These are phyloP conservation scores for Crossaster papposus DNA, from an alignment of 53 echinoderm and acorn worm genomes.

Conservation along the genomic window DNA sequence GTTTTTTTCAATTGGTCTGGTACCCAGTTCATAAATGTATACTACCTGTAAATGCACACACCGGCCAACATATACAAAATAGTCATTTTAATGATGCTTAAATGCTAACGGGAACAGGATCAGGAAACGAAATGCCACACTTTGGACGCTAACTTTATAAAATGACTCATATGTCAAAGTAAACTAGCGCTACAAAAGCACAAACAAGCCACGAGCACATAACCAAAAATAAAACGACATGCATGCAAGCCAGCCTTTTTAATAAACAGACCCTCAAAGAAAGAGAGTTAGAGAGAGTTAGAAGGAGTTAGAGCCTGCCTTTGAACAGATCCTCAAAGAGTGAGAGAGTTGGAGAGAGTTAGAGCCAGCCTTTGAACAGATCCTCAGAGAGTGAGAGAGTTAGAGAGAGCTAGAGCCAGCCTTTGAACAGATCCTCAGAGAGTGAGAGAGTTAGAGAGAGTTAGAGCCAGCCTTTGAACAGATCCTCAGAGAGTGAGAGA, in stretches of 20 bases:
- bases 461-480: slow-evolving; percentile 47
- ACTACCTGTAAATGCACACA: too few relatives aligned
- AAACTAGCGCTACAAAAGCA: slow-evolving; percentile 40
- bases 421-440: slow-evolving; percentile 49
- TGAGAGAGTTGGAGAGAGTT: too few relatives aligned
- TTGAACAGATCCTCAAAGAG: slow-evolving; percentile 50
- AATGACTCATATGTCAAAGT: neutral
- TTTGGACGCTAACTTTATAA: too few relatives aligned
- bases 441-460: too few relatives aligned
- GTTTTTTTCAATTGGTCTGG: too few relatives aligned
- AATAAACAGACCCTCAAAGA: slow-evolving; percentile 55
- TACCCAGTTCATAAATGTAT: too few relatives aligned
- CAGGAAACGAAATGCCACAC: too few relatives aligned
- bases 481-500: slow-evolving; percentile 55
- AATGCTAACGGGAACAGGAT: too few relatives aligned
- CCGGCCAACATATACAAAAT: too few relatives aligned
- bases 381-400: slow-evolving; percentile 51
- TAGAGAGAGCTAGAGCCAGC: slow-evolving; percentile 48
- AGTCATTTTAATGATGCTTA: too few relatives aligned
- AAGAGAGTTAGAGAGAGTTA: slow-evolving; percentile 13
- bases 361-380: slow-evolving; percentile 51
- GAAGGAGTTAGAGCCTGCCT: slow-evolving; percentile 29
- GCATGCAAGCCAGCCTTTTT: slow-evolving; percentile 54
- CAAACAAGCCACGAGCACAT: slow-evolving; percentile 55
- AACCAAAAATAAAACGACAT: slow-evolving; percentile 24